Base-by-base conservation (phyloP, 1,140 invertebrate species). In the Grapholita molesta region DNA sequence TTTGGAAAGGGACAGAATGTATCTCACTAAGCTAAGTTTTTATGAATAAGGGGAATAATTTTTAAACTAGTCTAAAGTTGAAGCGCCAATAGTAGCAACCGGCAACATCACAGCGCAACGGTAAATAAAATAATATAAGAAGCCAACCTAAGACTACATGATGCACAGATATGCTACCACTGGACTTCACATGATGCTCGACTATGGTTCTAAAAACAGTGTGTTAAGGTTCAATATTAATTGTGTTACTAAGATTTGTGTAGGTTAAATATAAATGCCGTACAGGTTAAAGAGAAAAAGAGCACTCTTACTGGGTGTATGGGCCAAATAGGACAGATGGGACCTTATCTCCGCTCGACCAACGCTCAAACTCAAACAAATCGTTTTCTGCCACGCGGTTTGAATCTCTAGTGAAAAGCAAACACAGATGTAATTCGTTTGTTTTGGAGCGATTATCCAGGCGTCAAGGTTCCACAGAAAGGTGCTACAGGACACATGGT, bases 251-350 rank as follows among this genome's bases (percentile, higher is more conserved):
- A 66, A 25, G 64, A 35, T 73, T 69, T 33, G 72, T 72, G 71
- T 72, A 70, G 67, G 70, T 78, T 71, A 72, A 57, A 74, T 52
- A 70, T 65, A 65, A 64, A 55, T 70, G 21, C 21, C 57, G 55
- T 73, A 74, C 70, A 73, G 71, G 73, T 80, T 73, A 78, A 67
- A 80, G 76, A 78, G 78, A 78, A 71, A 80, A 76, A 78, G 78
- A 78, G 72, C 78, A 74, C 71, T 74, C 68, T 21, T 66, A 69
- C 66, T 68, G 53, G 25, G 75, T 77, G 71, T 69, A 71, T 2
- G 55, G 55, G 25, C n/a, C 55, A 18, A 28, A 57, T 25, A 28
- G 55, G 53, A 61, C 55, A 61, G 55, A 61, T 4, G 12, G 53
- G 55, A 32, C 55, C 55, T 6, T 48, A 18, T 48, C 53, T 57